Evolutionary conservation across 2,113 vertebrate genomes (phyloP).

Genomic region (Monopterus albus): DNA sequence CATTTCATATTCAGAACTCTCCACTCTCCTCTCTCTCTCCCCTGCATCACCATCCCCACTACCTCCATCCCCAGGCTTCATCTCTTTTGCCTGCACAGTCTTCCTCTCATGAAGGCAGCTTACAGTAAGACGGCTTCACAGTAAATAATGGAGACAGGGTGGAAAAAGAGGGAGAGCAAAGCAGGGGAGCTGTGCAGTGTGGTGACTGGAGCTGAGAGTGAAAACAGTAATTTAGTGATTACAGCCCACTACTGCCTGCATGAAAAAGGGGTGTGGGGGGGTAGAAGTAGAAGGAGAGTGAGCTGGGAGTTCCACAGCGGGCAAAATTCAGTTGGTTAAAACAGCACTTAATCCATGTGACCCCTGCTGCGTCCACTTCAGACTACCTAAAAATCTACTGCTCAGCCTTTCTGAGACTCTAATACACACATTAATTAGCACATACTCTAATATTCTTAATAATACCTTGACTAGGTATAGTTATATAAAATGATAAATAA

Average conservation of each 20-base stretch:
- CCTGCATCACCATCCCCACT: not conserved
- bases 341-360: slow-evolving; percentile 69
- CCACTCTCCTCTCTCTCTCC: not conserved
- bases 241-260: slow-evolving; percentile 70
- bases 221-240: slow-evolving; percentile 85
- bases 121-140: slow-evolving; percentile 62
- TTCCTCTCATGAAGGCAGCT: slow-evolving; percentile 53
- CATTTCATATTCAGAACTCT: slow-evolving; percentile 63
- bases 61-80: slow-evolving; percentile 30
- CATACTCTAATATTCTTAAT: too few species aligned
- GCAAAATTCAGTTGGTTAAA: slow-evolving; percentile 64
- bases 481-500: too few species aligned
- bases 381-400: slow-evolving; percentile 17
- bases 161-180: slow-evolving; percentile 44
- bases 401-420: too few species aligned
- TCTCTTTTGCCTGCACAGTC: slow-evolving; percentile 23
- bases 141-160: slow-evolving; percentile 67
- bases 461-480: too few species aligned
- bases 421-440: too few species aligned
- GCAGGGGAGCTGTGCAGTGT: slow-evolving; percentile 53
- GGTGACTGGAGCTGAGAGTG: slow-evolving; percentile 70
- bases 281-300: slow-evolving; percentile 23
- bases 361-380: slow-evolving; percentile 49
- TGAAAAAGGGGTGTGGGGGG: slow-evolving; percentile 24
- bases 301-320: slow-evolving; percentile 62